Percentiles rank a stretch among this genome's conserved stretches.
Evolutionary conservation across 2,113 vertebrate species (phyloP).

Genomic region (Ochotona princeps): DNA sequence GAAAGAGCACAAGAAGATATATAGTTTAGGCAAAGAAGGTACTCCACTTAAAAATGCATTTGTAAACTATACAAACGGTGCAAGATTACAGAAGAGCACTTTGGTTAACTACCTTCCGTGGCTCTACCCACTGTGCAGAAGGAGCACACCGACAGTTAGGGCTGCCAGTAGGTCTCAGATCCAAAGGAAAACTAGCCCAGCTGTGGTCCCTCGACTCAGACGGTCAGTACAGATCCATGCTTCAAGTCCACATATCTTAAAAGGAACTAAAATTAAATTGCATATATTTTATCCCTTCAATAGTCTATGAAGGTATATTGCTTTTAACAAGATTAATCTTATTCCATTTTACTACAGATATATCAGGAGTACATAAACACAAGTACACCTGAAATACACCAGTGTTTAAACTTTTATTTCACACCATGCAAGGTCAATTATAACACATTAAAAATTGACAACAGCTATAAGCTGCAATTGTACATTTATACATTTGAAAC

Average conservation of each 20-base stretch:
- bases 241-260: constrained; percentile 67
- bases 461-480: constrained; percentile 87
- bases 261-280: constrained; percentile 75
- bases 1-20: constrained; percentile 56
- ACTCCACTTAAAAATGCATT: constrained; percentile 66
- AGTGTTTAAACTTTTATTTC: constrained; percentile 88
- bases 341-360: constrained; percentile 87
- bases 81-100: constrained; percentile 79
- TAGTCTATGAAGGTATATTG: constrained; percentile 79
- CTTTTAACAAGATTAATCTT: constrained; percentile 87
- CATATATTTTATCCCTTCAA: constrained; percentile 73
- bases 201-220: constrained; percentile 61
- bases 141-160: constrained; percentile 64
- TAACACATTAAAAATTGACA: constrained; percentile 85
- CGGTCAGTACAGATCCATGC: constrained; percentile 21
- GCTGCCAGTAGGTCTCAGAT: constrained; percentile 67
- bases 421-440: constrained; percentile 89
- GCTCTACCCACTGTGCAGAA: constrained; percentile 66
- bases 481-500: constrained; percentile 91
- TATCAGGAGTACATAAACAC: constrained; percentile 89
- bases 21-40: constrained; percentile 68
- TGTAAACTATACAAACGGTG: constrained; percentile 61
- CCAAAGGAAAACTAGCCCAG: constrained; percentile 59
- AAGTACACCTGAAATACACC: constrained; percentile 88
- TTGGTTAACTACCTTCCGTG: constrained; percentile 73